These are phyloP conservation scores for Ctenopoma multispine DNA, from an alignment of 2,797 vertebrate genomes.

Conservation along the genomic window DNA sequence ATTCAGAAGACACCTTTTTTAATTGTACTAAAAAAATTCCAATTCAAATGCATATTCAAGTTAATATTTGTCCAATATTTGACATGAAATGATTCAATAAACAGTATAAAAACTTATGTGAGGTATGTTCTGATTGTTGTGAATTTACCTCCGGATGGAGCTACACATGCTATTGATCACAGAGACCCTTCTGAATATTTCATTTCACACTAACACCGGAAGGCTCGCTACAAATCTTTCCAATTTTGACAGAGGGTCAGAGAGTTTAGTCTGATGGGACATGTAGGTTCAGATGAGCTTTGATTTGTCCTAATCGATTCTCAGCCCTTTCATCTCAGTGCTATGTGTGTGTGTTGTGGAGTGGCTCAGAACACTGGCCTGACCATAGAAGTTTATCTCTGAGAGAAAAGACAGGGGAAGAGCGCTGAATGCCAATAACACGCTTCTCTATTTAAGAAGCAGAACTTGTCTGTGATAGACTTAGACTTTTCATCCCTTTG, in stretches of 20 bases:
- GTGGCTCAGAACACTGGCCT: slow-evolving; percentile 55
- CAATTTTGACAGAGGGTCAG: slow-evolving; percentile 71
- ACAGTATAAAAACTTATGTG: neutral
- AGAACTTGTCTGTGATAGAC: slow-evolving; percentile 53
- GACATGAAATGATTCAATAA: neutral
- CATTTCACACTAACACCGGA: slow-evolving; percentile 71
- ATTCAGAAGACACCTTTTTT: neutral
- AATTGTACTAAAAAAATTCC: neutral
- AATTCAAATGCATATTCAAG: neutral
- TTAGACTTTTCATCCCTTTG: slow-evolving; percentile 54
- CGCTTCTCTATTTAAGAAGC: slow-evolving; percentile 66
- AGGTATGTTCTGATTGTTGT: slow-evolving; percentile 35
- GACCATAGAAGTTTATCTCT: slow-evolving; percentile 66
- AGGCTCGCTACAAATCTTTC: slow-evolving; percentile 78
- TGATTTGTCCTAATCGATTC: slow-evolving; percentile 80
- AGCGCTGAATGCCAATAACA: slow-evolving; percentile 71
- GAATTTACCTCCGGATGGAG: slow-evolving; percentile 39
- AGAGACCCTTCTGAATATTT: slow-evolving; percentile 74
- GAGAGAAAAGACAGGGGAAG: slow-evolving; percentile 63
- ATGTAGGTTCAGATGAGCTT: slow-evolving; percentile 76
- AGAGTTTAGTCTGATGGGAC: slow-evolving; percentile 77
- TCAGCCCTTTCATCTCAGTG: slow-evolving; percentile 78
- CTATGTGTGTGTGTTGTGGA: slow-evolving; percentile 41
- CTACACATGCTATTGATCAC: slow-evolving; percentile 71
- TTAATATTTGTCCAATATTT: neutral